Evolutionary conservation across 2,888 invertebrate genomes (phyloP).

Genomic region (Pristionchus fissidentatus): DNA sequence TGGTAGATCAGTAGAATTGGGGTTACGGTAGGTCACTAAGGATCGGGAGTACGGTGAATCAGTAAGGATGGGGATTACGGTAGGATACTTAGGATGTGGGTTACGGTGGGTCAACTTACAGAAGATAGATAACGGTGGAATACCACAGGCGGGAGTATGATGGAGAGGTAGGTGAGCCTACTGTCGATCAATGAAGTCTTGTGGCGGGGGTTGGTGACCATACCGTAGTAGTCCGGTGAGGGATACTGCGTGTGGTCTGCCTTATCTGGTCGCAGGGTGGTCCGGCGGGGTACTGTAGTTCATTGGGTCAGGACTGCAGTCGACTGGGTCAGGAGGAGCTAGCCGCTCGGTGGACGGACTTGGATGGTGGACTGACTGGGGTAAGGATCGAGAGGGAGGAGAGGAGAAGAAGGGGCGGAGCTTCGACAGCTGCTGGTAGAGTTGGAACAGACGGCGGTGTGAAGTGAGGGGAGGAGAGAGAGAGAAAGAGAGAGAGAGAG

Average conservation of each 20-base stretch:
- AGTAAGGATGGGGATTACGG: neutral
- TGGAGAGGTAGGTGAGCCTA: neutral
- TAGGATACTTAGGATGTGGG: no score
- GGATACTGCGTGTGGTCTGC: no score
- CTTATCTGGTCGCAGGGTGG: no score
- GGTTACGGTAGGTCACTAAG: neutral
- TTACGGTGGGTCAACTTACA: neutral
- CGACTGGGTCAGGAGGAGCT: slow-evolving; percentile 2
- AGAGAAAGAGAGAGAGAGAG: neutral
- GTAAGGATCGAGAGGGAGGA: slow-evolving; percentile 20
- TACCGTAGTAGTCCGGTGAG: no score
- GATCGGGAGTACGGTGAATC: neutral
- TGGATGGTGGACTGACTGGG: slow-evolving; percentile 9
- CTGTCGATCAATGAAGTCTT: neutral
- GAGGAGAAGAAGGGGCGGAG: slow-evolving; percentile 22
- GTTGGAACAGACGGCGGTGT: neutral
- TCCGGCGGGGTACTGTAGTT: no score
- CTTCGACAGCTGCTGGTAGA: slow-evolving; percentile 10
- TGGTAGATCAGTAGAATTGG: neutral
- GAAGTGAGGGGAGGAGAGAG: neutral
- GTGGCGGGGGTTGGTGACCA: neutral
- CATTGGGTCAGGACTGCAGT: no score
- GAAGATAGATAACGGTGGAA: neutral
- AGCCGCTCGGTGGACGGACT: neutral
- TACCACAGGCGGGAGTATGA: no score